Base-by-base conservation (phyloP, 2,888 invertebrate species). In the Cerceris ruficornis region DNA sequence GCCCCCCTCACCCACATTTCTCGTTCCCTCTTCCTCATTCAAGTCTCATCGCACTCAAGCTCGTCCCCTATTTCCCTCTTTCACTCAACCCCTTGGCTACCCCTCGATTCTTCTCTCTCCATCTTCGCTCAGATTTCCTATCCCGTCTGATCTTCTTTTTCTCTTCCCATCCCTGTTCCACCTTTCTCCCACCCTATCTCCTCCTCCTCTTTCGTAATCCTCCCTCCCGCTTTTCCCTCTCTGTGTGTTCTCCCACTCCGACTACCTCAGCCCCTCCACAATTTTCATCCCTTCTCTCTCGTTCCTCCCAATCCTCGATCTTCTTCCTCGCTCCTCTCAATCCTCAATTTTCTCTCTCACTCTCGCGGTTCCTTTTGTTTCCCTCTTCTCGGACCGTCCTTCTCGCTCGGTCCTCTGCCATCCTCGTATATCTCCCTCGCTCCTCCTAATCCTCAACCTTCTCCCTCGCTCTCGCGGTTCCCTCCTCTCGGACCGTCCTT, bases 141-240 rank as follows among this genome's bases (percentile, higher is more conserved):
- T 28, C n/a, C 14, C 7, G 42, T 52, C 17, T 39, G 42, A 14
- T 11, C 42, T 52, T 15, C 64, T 9, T 8, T 50, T 59, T 75
- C 55, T 55, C 50, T 52, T 13, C 0, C 11, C 8, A 6, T 55
- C 55, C 7, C 28, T 17, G 2, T 7, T 50, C 65, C 41, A 59
- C 58, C 65, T 15, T 43, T 46, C 66, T 46, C 54, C 65, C 17
- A 39, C 46, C n/a, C 43, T 62, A 42, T n/a, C 8, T 7, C 17
- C 5, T 14, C 7, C 42, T 42, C 65, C 14, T 15, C 55, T 28
- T 6, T 15, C 28, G 41, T 69, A 42, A 54, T 55, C 14, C 61
- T 69, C 67, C n/a, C 50, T 65, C 70, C 60, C 74, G 28, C 54
- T 58, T 28, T 28, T 28, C 28, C 28, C 28, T 28, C 28, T 28